Percentiles rank a stretch among this genome's conserved stretches.
These are phyloP conservation scores for Anguilla japonica DNA, from an alignment of 2,113 vertebrate species.

Conservation along the genomic window DNA sequence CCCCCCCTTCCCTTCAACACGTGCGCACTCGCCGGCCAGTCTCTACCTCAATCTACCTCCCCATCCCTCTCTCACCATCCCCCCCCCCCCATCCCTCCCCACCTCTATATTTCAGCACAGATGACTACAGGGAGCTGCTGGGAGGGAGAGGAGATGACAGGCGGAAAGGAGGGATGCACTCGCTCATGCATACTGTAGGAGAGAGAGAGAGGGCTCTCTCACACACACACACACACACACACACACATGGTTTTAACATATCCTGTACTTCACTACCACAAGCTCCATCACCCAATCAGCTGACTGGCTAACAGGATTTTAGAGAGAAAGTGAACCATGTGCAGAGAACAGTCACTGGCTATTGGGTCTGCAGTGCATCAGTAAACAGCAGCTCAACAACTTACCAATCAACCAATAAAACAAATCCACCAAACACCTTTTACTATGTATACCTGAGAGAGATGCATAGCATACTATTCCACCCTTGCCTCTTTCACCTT, in stretches of 20 bases:
- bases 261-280: background rate
- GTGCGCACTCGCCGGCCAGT: background rate
- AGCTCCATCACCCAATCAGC: background rate
- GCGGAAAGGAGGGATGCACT: background rate
- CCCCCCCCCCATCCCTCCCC: background rate
- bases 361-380: too few species aligned
- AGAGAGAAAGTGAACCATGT: too few species aligned
- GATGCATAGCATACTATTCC: background rate
- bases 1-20: background rate
- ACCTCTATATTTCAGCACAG: background rate
- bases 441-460: too few species aligned
- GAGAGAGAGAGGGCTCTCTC: background rate
- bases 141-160: background rate
- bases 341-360: too few species aligned
- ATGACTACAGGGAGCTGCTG: background rate
- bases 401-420: too few species aligned
- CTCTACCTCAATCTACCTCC: too few species aligned
- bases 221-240: background rate
- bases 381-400: too few species aligned
- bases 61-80: background rate
- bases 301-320: background rate
- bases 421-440: too few species aligned
- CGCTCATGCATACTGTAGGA: background rate
- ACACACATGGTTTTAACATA: background rate
- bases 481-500: background rate